Conservation (phyloP, 2,113 vertebrate species). For the Megaceryle torquata region DNA sequence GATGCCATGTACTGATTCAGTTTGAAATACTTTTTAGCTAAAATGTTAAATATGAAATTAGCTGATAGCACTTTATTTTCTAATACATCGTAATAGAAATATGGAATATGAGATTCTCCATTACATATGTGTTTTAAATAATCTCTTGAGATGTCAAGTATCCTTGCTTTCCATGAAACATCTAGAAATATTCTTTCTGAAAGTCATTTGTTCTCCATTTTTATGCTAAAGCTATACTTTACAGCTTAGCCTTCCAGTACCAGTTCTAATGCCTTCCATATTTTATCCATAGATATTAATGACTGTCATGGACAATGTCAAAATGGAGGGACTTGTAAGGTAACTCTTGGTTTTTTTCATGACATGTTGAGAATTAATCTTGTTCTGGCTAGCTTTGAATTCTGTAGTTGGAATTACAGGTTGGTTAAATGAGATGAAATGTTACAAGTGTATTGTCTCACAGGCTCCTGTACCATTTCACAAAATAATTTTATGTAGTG, state of each 20-base stretch:
- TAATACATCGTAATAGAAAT: background rate
- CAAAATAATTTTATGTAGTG: background rate
- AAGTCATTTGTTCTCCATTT: background rate
- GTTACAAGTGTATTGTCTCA: background rate
- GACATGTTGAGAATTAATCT: background rate
- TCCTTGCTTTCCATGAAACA: background rate
- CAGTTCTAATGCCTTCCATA: slow-evolving; percentile 6
- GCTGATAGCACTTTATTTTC: background rate
- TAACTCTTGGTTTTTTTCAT: slow-evolving; percentile 45
- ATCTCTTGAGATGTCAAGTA: background rate
- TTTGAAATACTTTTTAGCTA: background rate
- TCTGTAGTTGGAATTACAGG: background rate
- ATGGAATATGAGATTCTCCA: background rate
- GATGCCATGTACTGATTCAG: background rate
- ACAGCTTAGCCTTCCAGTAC: background rate
- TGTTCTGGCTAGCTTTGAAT: background rate
- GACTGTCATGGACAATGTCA: slow-evolving; percentile 91
- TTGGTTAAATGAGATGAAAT: background rate
- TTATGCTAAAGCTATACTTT: background rate
- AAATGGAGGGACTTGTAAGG: slow-evolving; percentile 91
- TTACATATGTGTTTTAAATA: background rate
- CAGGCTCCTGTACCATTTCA: background rate
- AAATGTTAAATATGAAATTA: background rate
- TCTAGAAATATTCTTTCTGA: background rate
- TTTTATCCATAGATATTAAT: slow-evolving; percentile 79